Conservation (phyloP, 2,797 vertebrate species). For the Gambelia wislizenii region DNA sequence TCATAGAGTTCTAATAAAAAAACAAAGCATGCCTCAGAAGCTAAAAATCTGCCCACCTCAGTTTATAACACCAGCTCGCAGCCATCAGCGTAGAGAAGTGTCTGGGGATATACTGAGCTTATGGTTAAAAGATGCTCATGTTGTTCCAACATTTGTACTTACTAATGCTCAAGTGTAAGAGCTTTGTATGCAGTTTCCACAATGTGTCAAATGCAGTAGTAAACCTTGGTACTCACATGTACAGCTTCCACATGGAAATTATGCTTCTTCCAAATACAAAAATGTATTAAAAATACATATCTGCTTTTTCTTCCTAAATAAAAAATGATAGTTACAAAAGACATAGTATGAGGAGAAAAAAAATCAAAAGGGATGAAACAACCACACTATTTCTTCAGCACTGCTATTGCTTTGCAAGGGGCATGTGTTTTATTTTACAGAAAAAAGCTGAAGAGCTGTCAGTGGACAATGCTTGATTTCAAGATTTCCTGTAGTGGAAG, state of each 20-base stretch:
- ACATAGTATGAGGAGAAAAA: not conserved
- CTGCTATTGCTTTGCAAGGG: not conserved
- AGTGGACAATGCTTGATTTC: not conserved
- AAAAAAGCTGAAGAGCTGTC: not conserved
- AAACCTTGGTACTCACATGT: not conserved
- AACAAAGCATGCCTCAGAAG: too few species aligned
- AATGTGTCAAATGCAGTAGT: too few species aligned
- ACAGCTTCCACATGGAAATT: not conserved
- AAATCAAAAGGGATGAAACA: not conserved
- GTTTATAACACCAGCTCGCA: not conserved
- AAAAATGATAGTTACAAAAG: not conserved
- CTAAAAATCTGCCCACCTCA: too few species aligned
- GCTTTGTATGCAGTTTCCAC: not conserved
- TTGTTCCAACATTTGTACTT: too few species aligned
- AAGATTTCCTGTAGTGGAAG: not conserved
- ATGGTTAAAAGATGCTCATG: not conserved
- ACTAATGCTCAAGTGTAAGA: not conserved
- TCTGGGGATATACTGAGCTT: not conserved
- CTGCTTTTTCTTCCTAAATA: not conserved
- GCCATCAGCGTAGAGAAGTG: not conserved
- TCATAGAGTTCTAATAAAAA: too few species aligned
- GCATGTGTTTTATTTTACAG: not conserved
- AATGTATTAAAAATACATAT: not conserved
- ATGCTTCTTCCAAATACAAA: not conserved
- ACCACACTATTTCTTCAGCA: not conserved